A percentile compares a stretch with the other conserved stretches of the same genome.
phyloP scores from a whole-genome alignment of 2,888 invertebrate genomes.

The Platycnemis pennipes region DNA sequence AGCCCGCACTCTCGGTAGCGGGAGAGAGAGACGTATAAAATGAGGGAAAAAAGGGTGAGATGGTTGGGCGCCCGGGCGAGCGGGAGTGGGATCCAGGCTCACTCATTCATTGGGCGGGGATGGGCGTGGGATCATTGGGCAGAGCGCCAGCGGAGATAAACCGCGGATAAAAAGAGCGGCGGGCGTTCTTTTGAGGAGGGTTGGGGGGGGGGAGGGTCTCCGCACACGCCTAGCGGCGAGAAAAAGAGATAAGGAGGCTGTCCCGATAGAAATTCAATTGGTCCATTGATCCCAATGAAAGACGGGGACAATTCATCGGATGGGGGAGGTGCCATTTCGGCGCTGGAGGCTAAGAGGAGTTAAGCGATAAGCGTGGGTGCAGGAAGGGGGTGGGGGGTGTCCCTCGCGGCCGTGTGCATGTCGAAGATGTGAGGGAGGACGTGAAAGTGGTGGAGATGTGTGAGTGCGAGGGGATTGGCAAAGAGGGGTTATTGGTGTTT shows the following conservation, averaged over 20 bases:
- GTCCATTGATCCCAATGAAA: constrained; percentile 57
- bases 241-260: constrained; percentile 14
- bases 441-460: background rate
- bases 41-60: background rate
- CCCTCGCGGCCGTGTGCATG: background rate
- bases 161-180: constrained; percentile 7
- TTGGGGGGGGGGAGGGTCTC: background rate
- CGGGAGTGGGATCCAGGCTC: background rate
- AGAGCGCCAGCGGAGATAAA: constrained; percentile 49
- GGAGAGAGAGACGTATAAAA: background rate
- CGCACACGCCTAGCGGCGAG: background rate
- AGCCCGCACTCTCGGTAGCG: constrained; percentile 12
- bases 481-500: too few relatives aligned
- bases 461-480: background rate
- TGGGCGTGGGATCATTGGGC: background rate
- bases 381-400: background rate
- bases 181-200: background rate
- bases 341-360: background rate
- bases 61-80: background rate
- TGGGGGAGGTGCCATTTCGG: background rate
- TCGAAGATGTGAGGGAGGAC: background rate
- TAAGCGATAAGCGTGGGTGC: background rate
- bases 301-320: constrained; percentile 47
- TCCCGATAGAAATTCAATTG: constrained; percentile 64
- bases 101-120: constrained; percentile 15